Base-by-base conservation (phyloP, 35 echinoderm and acorn worm species). In the Apostichopus japonicus region DNA sequence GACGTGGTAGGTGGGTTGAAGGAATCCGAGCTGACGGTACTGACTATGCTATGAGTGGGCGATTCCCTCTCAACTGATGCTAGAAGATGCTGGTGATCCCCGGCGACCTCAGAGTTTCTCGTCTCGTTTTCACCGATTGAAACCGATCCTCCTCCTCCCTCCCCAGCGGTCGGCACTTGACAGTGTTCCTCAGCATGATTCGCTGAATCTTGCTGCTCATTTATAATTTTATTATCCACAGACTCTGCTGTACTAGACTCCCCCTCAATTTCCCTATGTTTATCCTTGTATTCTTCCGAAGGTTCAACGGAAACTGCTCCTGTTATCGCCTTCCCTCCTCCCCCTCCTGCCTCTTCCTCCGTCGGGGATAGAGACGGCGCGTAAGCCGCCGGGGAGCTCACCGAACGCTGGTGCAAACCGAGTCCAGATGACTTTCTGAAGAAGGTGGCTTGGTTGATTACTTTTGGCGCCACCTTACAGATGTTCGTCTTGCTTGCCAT, bases 401-500 rank as follows among this genome's bases (percentile, higher is more conserved):
- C 14, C 3, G 86, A 89, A 25, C 86, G 59, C n/a, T 89, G 86
- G 27, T 89, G 86, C 13, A 84, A n/a, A 3, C 54, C 54, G n/a
- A 17, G 10, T 2, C 54, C 54, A 11, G 21, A 84, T 57, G 86
- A 89, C 62, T 72, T 89, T 63, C 86, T 89, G 86, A 65, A 89
- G 62, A 89, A 89, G 44, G 86, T 89, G 22, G 86, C 86, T 72
- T 67, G 67, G 23, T 67, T 75, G 14, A 89, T 22, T 54, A 27
- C 72, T 16, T 27, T 75, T 1, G 33, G 67, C 6, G 23, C 23
- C 6, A 75, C 62, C 63, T 57, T 52, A 19, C 54, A 72, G 5
- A 89, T 75, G 59, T 75, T 75, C 15, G 86, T 89, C 67, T 89
- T 89, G 13, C 44, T 89, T 7, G 86, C 86, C 23, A 89, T 89